Conservation (phyloP, 2,888 invertebrate genomes). For the Lepidonotus clava region DNA sequence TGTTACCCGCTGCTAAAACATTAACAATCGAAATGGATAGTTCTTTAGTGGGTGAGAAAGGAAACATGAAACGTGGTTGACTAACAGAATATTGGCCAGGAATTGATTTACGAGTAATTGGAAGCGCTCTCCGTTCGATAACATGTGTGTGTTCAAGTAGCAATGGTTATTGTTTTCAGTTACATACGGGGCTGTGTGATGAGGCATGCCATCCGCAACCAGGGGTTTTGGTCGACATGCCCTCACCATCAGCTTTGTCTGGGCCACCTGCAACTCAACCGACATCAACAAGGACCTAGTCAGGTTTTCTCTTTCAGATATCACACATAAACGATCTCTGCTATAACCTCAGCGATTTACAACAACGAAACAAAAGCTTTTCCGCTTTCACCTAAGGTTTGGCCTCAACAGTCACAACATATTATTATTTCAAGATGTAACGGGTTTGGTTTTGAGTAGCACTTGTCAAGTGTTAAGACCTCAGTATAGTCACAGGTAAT, state of each 20-base stretch:
- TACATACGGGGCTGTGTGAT: neutral
- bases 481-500: neutral
- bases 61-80: too few relatives aligned
- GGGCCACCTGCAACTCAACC: neutral
- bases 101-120: neutral
- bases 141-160: neutral
- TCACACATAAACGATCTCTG: too few relatives aligned
- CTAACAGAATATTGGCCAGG: too few relatives aligned
- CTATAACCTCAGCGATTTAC: too few relatives aligned
- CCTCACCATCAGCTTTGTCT: neutral
- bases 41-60: too few relatives aligned
- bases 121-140: neutral
- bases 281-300: neutral
- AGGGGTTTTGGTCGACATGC: too few relatives aligned
- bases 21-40: too few relatives aligned
- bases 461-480: constrained; percentile 18
- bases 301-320: too few relatives aligned
- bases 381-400: neutral
- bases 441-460: neutral
- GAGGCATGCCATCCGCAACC: too few relatives aligned
- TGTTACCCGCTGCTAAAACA: too few relatives aligned
- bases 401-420: neutral
- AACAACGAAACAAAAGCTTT: too few relatives aligned
- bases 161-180: neutral
- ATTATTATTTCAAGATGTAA: neutral